Percentiles rank a stretch among this genome's conserved stretches.
Conservation (phyloP, 2,888 invertebrate species). For the Tromatobia lineatoria region DNA sequence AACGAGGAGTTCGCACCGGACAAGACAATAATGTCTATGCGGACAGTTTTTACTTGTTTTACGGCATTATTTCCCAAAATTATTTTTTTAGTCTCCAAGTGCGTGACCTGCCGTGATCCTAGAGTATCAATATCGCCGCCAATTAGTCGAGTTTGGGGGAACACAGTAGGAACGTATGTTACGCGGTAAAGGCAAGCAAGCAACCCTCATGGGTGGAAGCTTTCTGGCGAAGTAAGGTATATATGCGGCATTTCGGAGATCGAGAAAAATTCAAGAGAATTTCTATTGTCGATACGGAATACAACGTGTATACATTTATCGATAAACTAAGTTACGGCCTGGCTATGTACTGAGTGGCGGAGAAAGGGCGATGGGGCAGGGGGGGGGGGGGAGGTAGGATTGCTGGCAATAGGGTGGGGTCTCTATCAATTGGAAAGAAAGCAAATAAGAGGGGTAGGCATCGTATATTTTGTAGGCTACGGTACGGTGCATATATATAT, state of each 20-base stretch:
- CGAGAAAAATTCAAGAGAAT: slow-evolving; percentile 48
- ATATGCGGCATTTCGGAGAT: slow-evolving; percentile 21
- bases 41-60: neutral
- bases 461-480: slow-evolving; percentile 37
- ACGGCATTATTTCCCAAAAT: slow-evolving; percentile 4
- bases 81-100: neutral
- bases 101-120: neutral
- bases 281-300: slow-evolving; percentile 56
- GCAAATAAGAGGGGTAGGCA: slow-evolving; percentile 66
- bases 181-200: neutral
- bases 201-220: neutral
- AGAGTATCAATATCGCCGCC: slow-evolving; percentile 1
- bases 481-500: slow-evolving; percentile 2
- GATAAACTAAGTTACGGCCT: slow-evolving; percentile 37
- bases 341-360: slow-evolving; percentile 26
- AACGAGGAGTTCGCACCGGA: neutral
- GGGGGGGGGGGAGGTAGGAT: slow-evolving; percentile 39
- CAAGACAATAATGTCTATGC: neutral
- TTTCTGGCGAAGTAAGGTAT: neutral
- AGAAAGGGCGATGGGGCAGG: slow-evolving; percentile 17
- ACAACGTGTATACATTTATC: slow-evolving; percentile 52
- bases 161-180: slow-evolving; percentile 32
- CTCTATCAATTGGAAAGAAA: slow-evolving; percentile 62
- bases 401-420: slow-evolving; percentile 41
- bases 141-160: slow-evolving; percentile 22